Evolutionary conservation across 1,140 invertebrate genomes (phyloP).

Genomic region (Orius laevigatus): DNA sequence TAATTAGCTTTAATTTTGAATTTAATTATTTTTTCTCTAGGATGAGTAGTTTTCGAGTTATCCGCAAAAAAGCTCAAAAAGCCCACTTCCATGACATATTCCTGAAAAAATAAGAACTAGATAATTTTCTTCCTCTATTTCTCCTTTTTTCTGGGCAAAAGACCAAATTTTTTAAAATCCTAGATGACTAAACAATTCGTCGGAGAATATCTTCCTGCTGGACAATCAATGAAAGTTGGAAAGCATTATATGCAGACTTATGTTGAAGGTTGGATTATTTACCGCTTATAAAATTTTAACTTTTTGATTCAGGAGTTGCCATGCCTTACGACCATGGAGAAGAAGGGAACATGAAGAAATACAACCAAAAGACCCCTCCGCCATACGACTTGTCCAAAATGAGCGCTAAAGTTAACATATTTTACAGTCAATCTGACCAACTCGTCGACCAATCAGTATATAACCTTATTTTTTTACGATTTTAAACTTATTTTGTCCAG

Average conservation of each 20-base stretch:
- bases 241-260: slow-evolving; percentile 3
- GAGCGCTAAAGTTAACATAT: slow-evolving; percentile 3
- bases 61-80: not conserved
- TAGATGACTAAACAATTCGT: slow-evolving; percentile 10
- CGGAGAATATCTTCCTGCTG: slow-evolving; percentile 11
- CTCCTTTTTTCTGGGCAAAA: no score
- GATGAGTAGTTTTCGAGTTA: no score
- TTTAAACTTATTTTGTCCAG: slow-evolving; percentile 22
- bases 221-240: slow-evolving; percentile 3
- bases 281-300: not conserved
- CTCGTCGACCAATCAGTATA: not conserved
- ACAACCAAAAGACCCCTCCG: slow-evolving; percentile 3
- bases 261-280: slow-evolving; percentile 4
- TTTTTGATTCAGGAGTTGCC: slow-evolving; percentile 26
- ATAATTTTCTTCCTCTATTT: not conserved
- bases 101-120: not conserved
- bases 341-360: slow-evolving; percentile 6
- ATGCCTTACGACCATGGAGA: not conserved
- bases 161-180: not conserved
- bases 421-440: slow-evolving; percentile 3
- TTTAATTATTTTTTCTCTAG: no score
- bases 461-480: not conserved
- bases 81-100: not conserved
- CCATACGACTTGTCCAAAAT: slow-evolving; percentile 1
- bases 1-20: no score